These are phyloP conservation scores for Melanotaenia parkinsoni DNA, from an alignment of 2,797 vertebrate genomes.

Conservation along the genomic window DNA sequence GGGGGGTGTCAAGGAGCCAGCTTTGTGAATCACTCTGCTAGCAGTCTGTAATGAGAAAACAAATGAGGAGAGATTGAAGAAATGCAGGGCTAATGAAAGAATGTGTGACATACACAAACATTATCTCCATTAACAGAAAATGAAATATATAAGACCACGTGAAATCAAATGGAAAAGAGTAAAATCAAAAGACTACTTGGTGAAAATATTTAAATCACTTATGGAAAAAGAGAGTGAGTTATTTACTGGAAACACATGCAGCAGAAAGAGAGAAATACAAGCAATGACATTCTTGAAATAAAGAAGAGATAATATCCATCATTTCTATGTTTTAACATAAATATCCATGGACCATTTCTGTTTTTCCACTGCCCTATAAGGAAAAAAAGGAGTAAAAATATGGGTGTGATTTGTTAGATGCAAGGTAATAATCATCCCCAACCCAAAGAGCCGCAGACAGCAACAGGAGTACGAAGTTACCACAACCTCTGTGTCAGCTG, in stretches of 20 bases:
- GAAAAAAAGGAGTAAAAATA: conserved; percentile 22
- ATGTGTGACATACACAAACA: background rate
- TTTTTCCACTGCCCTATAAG: conserved; percentile 12
- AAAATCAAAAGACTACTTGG: background rate
- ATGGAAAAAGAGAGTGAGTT: background rate
- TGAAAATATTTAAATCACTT: background rate
- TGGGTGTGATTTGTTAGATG: conserved; percentile 50
- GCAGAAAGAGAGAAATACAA: conserved; percentile 24
- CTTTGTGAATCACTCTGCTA: conserved; percentile 82
- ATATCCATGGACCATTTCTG: conserved; percentile 1
- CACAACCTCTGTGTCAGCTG: conserved; percentile 66
- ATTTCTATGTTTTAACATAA: conserved; percentile 7
- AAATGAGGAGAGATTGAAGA: background rate
- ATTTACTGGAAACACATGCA: background rate
- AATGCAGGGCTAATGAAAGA: background rate
- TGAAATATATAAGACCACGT: conserved; percentile 4
- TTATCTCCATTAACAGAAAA: background rate
- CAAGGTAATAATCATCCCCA: conserved; percentile 42
- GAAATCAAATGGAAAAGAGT: conserved; percentile 15
- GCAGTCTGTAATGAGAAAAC: conserved; percentile 34
- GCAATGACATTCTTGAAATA: background rate
- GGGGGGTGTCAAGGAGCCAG: conserved; percentile 93
- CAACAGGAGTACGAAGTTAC: conserved; percentile 71
- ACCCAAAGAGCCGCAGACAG: conserved; percentile 52
- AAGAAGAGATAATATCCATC: conserved; percentile 5